Percentiles rank a stretch among this genome's conserved stretches.
phyloP scores from a whole-genome alignment of 2,888 invertebrate genomes.

The Tineola bisselliella region DNA sequence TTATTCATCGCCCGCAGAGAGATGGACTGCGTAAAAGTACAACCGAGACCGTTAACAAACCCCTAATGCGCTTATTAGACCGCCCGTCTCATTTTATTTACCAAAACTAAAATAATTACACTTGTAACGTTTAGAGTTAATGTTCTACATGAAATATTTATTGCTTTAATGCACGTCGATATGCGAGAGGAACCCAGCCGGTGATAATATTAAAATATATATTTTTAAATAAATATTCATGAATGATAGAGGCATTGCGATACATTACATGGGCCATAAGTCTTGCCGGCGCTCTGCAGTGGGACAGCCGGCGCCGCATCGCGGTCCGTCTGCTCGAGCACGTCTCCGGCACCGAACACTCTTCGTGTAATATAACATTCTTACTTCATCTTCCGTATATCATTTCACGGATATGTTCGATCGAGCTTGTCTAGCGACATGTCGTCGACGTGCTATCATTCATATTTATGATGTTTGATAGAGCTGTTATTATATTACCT shows the following conservation, averaged over 20 bases:
- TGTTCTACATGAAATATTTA: conserved; percentile 51
- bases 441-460: conserved; percentile 44
- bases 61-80: conserved; percentile 47
- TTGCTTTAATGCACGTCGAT: conserved; percentile 40
- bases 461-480: conserved; percentile 46
- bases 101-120: conserved; percentile 50
- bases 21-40: conserved; percentile 16
- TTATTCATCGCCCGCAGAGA: conserved; percentile 40
- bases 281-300: conserved; percentile 52
- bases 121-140: conserved; percentile 35
- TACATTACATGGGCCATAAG: conserved; percentile 59
- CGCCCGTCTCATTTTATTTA: conserved; percentile 42
- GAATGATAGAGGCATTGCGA: conserved; percentile 62
- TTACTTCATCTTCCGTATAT: conserved; percentile 29
- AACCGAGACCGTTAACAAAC: conserved; percentile 34
- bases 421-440: conserved; percentile 38
- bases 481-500: conserved; percentile 17
- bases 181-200: conserved; percentile 26
- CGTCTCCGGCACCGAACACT: conserved; percentile 19
- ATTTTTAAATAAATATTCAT: conserved; percentile 63
- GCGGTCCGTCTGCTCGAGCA: conserved; percentile 15
- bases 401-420: conserved; percentile 31
- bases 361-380: conserved; percentile 12
- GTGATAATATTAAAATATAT: conserved; percentile 46
- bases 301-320: conserved; percentile 17